phyloP scores from a whole-genome alignment of 2,113 vertebrate genomes.

The Pyrgilauda ruficollis region DNA sequence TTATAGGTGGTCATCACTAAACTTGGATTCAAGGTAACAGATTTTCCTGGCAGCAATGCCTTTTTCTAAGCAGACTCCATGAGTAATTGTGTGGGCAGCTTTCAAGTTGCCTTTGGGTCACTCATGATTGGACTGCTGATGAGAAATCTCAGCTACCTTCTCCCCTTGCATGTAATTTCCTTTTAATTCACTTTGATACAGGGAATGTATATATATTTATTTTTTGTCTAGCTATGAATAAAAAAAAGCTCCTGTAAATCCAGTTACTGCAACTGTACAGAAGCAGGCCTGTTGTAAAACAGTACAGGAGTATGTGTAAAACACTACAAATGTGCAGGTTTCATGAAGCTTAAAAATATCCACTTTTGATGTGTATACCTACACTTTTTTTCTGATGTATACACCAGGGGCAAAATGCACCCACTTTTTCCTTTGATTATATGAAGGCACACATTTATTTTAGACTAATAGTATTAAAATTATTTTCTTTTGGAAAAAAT shows the following conservation, averaged over 20 bases:
- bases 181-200: slow-evolving; percentile 48
- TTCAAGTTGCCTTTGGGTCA: not conserved
- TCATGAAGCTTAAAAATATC: not conserved
- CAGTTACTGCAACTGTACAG: not conserved
- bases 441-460: not conserved
- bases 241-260: slow-evolving; percentile 5
- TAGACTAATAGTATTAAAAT: not conserved
- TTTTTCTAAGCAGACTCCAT: not conserved
- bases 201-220: not conserved
- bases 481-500: not conserved
- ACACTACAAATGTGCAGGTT: not conserved
- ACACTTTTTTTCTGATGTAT: not conserved
- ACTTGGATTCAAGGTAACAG: slow-evolving; percentile 26
- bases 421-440: not conserved
- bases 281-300: not conserved
- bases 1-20: slow-evolving; percentile 15
- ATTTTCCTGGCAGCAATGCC: slow-evolving; percentile 4
- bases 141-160: slow-evolving; percentile 5
- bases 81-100: slow-evolving; percentile 40
- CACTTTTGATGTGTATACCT: not conserved
- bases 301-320: not conserved
- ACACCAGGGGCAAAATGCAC: not conserved
- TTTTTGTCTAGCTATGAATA: slow-evolving; percentile 16
- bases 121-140: slow-evolving; percentile 23
- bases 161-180: not conserved